Evolutionary conservation across 1,140 invertebrate genomes (phyloP).

Genomic region (Drosophila albomicans): DNA sequence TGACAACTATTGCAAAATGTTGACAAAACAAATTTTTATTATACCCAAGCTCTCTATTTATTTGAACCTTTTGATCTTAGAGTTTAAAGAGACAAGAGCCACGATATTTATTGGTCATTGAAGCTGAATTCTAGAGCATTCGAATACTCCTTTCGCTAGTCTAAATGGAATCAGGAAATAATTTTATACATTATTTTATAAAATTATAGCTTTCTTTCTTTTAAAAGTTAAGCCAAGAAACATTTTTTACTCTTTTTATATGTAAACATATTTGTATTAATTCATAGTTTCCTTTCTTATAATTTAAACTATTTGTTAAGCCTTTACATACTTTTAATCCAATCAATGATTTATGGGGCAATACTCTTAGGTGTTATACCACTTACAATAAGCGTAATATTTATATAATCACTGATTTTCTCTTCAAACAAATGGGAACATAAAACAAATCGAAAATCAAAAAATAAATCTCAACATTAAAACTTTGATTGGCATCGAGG

Average conservation of each 20-base stretch:
- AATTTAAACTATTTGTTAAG: background rate
- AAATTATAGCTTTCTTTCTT: too few relatives aligned
- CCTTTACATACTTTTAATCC: background rate
- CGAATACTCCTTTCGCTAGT: too few relatives aligned
- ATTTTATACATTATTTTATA: too few relatives aligned
- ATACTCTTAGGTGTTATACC: constrained; percentile 24
- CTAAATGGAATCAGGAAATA: too few relatives aligned
- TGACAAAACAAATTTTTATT: too few relatives aligned
- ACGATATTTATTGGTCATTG: too few relatives aligned
- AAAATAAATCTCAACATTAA: constrained; percentile 42
- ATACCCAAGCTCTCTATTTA: too few relatives aligned
- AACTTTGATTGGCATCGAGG: constrained; percentile 50
- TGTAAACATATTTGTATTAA: background rate
- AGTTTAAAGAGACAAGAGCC: too few relatives aligned
- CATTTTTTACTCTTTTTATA: too few relatives aligned
- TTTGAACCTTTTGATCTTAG: too few relatives aligned
- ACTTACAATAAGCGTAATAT: constrained; percentile 41
- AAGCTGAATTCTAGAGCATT: too few relatives aligned
- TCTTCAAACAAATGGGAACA: constrained; percentile 32
- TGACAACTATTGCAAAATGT: background rate
- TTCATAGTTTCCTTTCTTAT: background rate
- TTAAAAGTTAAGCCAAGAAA: too few relatives aligned
- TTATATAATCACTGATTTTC: constrained; percentile 52
- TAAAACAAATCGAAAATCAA: constrained; percentile 58
- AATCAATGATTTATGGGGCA: constrained; percentile 18